Evolutionary conservation across 2,888 invertebrate species (phyloP), one percentile per base, ranked within the genome.

Genomic region (Tenthredo amoena): DNA sequence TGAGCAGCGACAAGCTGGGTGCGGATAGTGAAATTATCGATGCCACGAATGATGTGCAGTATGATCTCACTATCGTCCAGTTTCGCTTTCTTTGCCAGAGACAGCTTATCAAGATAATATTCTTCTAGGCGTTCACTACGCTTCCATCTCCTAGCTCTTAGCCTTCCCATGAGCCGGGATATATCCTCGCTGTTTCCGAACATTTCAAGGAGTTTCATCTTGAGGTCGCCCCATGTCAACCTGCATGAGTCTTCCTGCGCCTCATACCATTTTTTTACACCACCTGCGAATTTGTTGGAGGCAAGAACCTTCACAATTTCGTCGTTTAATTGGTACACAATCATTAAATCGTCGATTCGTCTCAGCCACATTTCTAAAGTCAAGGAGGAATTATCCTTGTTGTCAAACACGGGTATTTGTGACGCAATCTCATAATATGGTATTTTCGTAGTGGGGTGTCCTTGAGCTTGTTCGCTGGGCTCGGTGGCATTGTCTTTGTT

Each of bases 1-100:
- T 31, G 9, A 37, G 76, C 76, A 15, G 76, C 76, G 31, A 76
- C 76, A 12, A 76, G 76, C 50, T 76, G 76, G 18, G 76, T 76
- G n/a, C 76, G 26, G 6, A 76, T 31, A 0, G 50, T 50, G 31
- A 76, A 76, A 50, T 76, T 47, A 31, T 76, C 76, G 12, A 76
- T 76, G 2, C 76, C 76, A 3, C 76, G 9, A 10, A 76, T 76
- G 50, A 76, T 26, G 26, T 76, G 50, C 26, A 31, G n/a, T 21
- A 76, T 26, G 4, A 74, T 74, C 21, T 76, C 50, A 47, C 26
- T 10, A 50, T 76, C 76, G 7, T 21, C 31, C 76, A 76, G 10
- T 15, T 76, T 76, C 21, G 76, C 76, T 31, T 76, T 76, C 18
- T 50, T 76, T 12, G 76, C 50, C 31, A 76, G n/a, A n/a, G 21